Base-by-base conservation (phyloP, 2,113 vertebrate species). In the Epinephelus fuscoguttatus region DNA sequence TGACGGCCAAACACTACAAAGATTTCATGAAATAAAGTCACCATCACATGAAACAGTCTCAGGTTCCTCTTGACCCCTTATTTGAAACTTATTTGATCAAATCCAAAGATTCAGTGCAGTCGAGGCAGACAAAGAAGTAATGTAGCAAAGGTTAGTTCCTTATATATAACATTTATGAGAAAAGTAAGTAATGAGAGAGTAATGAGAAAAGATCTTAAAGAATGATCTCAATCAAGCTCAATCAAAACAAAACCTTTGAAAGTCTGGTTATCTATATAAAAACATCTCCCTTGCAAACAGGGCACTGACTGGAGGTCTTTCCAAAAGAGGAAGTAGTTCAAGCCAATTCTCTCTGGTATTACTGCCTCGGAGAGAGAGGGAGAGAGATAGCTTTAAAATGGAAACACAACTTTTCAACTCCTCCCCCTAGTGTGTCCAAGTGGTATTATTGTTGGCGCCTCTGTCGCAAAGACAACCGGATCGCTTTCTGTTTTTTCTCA, bases 311-410 rank as follows among this genome's bases (percentile, higher is more conserved):
- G 61, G 62, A 82, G 57, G 81, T 79, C 80, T 86, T 90, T 90
- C 78, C 85, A 89, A 82, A 85, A 68, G 70, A 71, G 77, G 72
- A 90, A 83, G 69, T 82, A 86, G 84, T 81, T 90, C 67, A 79
- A 87, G 68, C 60, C 57, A 64, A 60, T 67, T 81, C 78, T 86
- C 84, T 40, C 53, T 77, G 77, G 78, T 80, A 74, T 88, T 75
- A 73, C 69, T 55, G 70, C 84, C 67, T 75, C 71, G 56, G 70
- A 79, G 61, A 74, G 67, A 64, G 33, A 56, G 53, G 50, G 25
- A 68, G 25, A 19, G 47, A 49, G 47, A 49, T 1, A 49, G 47
- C 42, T 45, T 9, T 45, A 45, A 45, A 45, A 12, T 45, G 42
- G 42, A 45, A 11, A 45, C 42, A 45, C 42, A 45, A 45, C 42